Conservation (phyloP, 2,797 vertebrate species). For the Pteropus rufus region DNA sequence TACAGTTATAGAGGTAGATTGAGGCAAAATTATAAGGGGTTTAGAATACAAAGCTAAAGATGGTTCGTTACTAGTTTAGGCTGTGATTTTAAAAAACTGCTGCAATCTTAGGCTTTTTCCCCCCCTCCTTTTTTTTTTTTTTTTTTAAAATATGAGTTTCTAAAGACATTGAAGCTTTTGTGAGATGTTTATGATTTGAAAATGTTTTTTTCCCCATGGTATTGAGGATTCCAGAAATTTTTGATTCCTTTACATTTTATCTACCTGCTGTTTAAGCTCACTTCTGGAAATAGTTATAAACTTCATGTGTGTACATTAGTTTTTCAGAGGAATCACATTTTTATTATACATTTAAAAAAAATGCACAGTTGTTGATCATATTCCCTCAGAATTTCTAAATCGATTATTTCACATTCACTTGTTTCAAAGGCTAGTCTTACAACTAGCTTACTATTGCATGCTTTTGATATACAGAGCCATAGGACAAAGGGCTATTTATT, state of each 20-base stretch:
- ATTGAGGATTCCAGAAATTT: slow-evolving; percentile 33
- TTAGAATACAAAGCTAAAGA: neutral
- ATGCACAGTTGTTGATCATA: neutral
- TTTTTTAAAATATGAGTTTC: neutral
- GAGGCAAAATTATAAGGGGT: neutral
- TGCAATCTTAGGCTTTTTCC: neutral
- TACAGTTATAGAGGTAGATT: neutral
- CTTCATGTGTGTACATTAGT: neutral
- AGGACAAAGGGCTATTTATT: neutral
- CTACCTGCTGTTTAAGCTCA: neutral
- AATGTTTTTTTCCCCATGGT: neutral
- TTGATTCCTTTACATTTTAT: slow-evolving; percentile 27
- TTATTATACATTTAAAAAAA: slow-evolving; percentile 31
- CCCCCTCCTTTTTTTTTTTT: neutral
- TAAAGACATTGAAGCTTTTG: neutral
- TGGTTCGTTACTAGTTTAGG: neutral
- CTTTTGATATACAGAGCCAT: neutral
- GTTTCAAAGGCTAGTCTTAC: neutral
- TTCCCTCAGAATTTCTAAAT: neutral
- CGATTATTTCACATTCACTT: neutral
- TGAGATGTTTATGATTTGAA: neutral
- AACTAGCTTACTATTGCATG: neutral
- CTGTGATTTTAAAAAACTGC: slow-evolving; percentile 25
- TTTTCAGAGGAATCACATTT: slow-evolving; percentile 19
- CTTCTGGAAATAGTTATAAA: neutral